Percentiles rank a stretch among this genome's conserved stretches.
Conservation (phyloP, 2,113 vertebrate species). For the Rhinoderma darwinii region DNA sequence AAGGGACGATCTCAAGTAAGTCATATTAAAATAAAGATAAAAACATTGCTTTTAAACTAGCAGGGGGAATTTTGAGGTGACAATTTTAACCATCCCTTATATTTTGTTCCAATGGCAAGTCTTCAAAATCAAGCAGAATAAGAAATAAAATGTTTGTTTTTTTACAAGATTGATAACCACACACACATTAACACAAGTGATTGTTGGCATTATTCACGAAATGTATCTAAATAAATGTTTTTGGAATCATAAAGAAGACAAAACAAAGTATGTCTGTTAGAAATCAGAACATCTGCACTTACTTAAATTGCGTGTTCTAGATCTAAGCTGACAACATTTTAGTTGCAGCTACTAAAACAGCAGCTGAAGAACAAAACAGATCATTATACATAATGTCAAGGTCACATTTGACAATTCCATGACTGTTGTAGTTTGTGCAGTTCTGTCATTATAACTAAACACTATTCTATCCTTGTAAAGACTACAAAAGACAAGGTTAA, state of each 20-base stretch:
- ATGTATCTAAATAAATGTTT: neutral
- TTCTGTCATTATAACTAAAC: constrained; percentile 12
- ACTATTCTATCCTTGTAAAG: constrained; percentile 19
- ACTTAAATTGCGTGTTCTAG: constrained; percentile 41
- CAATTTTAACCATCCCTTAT: too few species aligned
- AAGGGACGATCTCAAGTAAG: too few species aligned
- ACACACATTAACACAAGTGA: too few species aligned
- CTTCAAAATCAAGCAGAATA: too few species aligned
- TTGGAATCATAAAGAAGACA: neutral
- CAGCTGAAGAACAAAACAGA: constrained; percentile 49
- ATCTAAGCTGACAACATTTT: constrained; percentile 49
- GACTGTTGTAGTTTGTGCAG: constrained; percentile 28
- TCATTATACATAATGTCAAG: constrained; percentile 46
- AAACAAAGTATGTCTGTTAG: constrained; percentile 8
- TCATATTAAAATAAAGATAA: too few species aligned
- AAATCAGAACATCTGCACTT: constrained; percentile 18
- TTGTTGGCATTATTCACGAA: too few species aligned
- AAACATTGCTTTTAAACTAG: too few species aligned
- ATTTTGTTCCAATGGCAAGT: too few species aligned
- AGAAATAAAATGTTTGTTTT: too few species aligned
- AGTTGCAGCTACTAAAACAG: constrained; percentile 45
- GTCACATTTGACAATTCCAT: constrained; percentile 45
- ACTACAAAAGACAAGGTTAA: constrained; percentile 35
- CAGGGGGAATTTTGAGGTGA: too few species aligned
- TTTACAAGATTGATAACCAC: too few species aligned